These are phyloP conservation scores for Hyperoplus immaculatus DNA, from an alignment of 2,797 vertebrate species.

Conservation along the genomic window DNA sequence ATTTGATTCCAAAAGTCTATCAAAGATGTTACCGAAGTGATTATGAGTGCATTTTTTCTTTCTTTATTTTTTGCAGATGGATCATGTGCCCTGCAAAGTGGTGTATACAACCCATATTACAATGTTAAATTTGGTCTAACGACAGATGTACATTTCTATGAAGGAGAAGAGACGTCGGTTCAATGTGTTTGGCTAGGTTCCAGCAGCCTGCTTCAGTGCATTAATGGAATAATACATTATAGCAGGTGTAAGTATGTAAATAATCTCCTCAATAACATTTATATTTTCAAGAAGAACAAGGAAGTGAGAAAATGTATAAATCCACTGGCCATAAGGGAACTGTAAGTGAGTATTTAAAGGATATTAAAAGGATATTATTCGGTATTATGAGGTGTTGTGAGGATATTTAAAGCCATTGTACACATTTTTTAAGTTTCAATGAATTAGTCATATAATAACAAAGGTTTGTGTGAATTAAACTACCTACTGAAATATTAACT, in stretches of 20 bases:
- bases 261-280: not conserved
- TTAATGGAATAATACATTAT: accelerated
- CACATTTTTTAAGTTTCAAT: no score
- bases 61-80: not conserved
- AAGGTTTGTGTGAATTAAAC: not conserved
- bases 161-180: accelerated
- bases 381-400: no score
- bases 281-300: not conserved
- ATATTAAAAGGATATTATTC: no score
- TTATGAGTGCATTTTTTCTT: not conserved
- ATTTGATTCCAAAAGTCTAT: not conserved
- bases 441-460: not conserved
- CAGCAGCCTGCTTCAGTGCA: accelerated
- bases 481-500: not conserved
- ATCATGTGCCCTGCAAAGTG: not conserved
- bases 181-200: accelerated
- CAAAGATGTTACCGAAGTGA: not conserved
- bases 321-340: no score
- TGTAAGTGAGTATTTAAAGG: no score
- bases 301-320: no score
- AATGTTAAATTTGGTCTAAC: accelerated
- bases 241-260: not conserved
- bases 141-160: accelerated
- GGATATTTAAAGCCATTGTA: no score
- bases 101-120: no score